Evolutionary conservation across 2,888 invertebrate species (phyloP), one percentile per base, ranked within the genome.

Genomic region (Nebria salina): DNA sequence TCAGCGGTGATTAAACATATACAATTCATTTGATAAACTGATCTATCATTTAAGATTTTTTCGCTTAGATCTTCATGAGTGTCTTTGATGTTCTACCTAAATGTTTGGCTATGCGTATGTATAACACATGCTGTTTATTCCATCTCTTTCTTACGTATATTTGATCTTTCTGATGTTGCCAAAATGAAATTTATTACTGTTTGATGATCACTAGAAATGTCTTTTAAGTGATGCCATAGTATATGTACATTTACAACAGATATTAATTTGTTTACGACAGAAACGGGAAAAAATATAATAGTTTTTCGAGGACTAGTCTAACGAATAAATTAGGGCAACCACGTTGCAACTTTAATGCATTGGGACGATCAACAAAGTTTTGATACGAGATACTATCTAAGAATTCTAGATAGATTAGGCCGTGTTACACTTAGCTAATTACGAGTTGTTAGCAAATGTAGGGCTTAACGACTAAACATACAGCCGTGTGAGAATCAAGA

Each of bases 161-260:
- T 42, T 72, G 42, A 65, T 65, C 74, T 78, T 73, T 78, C 74
- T 78, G 65, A 34, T 73, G 65, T 78, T 78, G 78, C 78, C 78
- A 78, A 78, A 78, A 78, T 74, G 20, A 65, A 78, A 78, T 78
- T 78, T 78, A 78, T 78, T 41, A 74, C 74, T 25, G 34, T 65
- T 41, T 73, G 72, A 72, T 66, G 74, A 72, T 77, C 72, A 43
- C 15, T 77, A 77, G 34, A 11, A 65, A 78, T 34, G 74, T 78
- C 78, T 74, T 78, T 74, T 78, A 78, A 78, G 78, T 74, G 78
- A 73, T 65, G 78, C 43, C 43, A 66, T 26, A 65, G 65, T 74
- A 66, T 42, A 72, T 34, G 72, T 65, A 34, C 54, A 72, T 54
- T 54, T 34, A 6, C 72, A 72, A 72, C 65, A 25, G 73, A 65